These are phyloP conservation scores for Ciconia stormi DNA, from an alignment of 2,113 vertebrate genomes.

Conservation along the genomic window DNA sequence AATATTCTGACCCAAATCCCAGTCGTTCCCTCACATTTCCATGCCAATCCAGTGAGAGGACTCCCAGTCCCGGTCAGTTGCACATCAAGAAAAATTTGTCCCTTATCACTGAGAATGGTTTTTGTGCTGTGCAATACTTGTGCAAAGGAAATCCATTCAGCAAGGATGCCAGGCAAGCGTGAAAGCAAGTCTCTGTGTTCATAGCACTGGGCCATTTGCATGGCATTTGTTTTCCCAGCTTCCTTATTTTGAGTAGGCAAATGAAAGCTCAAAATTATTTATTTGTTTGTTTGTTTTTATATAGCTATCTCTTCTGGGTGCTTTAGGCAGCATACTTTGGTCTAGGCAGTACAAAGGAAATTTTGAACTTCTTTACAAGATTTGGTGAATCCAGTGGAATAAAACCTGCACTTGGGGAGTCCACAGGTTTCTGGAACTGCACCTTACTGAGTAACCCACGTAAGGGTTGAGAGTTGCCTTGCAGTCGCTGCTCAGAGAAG, in stretches of 20 bases:
- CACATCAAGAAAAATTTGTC: not conserved
- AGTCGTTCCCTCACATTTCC: not conserved
- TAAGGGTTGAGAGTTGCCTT: not conserved
- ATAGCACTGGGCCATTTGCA: not conserved
- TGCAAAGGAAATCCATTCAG: not conserved
- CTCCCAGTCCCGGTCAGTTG: not conserved
- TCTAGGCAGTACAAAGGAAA: not conserved
- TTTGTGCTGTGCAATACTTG: not conserved
- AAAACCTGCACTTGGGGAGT: not conserved
- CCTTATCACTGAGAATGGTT: accelerated
- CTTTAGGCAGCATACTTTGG: not conserved
- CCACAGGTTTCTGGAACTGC: not conserved
- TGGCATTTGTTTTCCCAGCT: not conserved
- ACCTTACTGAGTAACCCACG: not conserved
- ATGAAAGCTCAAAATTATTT: not conserved
- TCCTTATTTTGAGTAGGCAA: not conserved
- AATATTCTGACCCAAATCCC: not conserved
- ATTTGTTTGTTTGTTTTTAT: not conserved
- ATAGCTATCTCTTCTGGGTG: not conserved
- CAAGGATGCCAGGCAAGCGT: not conserved
- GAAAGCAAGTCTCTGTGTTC: not conserved
- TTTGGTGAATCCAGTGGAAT: not conserved
- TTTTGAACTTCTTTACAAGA: not conserved
- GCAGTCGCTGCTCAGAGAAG: not conserved
- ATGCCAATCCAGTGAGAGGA: not conserved